Conservation (phyloP, 2,113 vertebrate genomes). For the Cryptotis parvus region DNA sequence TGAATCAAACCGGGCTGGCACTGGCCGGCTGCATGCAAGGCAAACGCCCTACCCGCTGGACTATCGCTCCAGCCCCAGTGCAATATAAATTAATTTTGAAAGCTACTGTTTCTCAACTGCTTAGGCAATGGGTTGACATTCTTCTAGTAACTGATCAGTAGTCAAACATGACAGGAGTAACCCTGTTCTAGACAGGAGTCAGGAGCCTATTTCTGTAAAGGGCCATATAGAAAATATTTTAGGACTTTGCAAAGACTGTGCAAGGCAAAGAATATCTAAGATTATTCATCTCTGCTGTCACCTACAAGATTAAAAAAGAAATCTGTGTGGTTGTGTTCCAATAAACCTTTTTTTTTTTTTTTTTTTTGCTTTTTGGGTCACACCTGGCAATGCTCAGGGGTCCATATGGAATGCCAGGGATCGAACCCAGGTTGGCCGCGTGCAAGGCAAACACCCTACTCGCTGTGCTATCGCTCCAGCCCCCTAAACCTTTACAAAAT, state of each 20-base stretch:
- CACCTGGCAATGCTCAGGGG: no score
- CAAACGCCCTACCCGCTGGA: no score
- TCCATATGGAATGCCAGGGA: no score
- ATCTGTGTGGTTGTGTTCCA: not conserved
- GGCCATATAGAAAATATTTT: not conserved
- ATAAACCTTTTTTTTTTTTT: slow-evolving; percentile 57
- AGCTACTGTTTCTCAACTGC: not conserved
- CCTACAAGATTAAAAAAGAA: slow-evolving; percentile 2
- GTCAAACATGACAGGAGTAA: slow-evolving; percentile 15
- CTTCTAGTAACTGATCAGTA: slow-evolving; percentile 21
- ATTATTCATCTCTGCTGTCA: not conserved
- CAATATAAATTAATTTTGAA: slow-evolving; percentile 51
- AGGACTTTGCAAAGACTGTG: not conserved
- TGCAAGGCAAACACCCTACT: no score
- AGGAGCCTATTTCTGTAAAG: slow-evolving; percentile 35
- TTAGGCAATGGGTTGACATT: not conserved
- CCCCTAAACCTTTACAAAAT: slow-evolving; percentile 59
- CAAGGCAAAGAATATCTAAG: not conserved
- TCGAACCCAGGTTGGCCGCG: no score
- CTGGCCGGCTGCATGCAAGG: no score
- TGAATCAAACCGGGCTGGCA: no score
- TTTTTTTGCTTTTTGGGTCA: no score
- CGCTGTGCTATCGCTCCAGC: no score
- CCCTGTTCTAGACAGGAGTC: not conserved
- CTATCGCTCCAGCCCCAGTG: no score